phyloP scores from a whole-genome alignment of 2,888 invertebrate species.

The Mimumesa dahlbomi region DNA sequence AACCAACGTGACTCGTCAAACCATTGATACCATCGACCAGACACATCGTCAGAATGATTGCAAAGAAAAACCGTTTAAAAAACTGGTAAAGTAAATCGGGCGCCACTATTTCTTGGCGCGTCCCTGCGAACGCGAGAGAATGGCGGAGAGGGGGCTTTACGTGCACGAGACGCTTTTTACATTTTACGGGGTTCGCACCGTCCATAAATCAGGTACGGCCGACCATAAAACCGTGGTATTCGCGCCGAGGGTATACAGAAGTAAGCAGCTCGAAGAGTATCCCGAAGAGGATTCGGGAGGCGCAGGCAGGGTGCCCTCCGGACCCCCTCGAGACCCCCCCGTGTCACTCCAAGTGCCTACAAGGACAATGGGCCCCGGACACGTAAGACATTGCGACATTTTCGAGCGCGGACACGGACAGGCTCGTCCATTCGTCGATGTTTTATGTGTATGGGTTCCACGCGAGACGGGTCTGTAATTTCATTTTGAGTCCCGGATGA shows the following conservation, averaged over 20 bases:
- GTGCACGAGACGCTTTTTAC: conserved; percentile 67
- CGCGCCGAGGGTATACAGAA: conserved; percentile 52
- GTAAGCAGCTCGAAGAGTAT: conserved; percentile 22
- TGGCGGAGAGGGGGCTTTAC: conserved; percentile 12
- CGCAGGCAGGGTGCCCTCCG: conserved; percentile 59
- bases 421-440: not conserved
- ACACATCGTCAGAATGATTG: too few relatives aligned
- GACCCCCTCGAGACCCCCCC: conserved; percentile 23
- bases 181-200: conserved; percentile 72
- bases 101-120: not conserved
- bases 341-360: not conserved
- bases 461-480: too few relatives aligned
- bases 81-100: conserved; percentile 3
- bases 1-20: too few relatives aligned
- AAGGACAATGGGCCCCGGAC: conserved; percentile 65
- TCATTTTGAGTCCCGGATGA: too few relatives aligned
- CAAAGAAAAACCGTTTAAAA: too few relatives aligned
- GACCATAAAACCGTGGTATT: conserved; percentile 72
- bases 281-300: not conserved
- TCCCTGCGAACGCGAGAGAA: not conserved
- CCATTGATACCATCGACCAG: too few relatives aligned
- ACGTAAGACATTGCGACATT: conserved; percentile 77
- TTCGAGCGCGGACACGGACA: conserved; percentile 59
- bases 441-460: too few relatives aligned
- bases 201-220: conserved; percentile 74